Base-by-base conservation (phyloP, 2,888 invertebrate species). In the Zelleria hepariella region DNA sequence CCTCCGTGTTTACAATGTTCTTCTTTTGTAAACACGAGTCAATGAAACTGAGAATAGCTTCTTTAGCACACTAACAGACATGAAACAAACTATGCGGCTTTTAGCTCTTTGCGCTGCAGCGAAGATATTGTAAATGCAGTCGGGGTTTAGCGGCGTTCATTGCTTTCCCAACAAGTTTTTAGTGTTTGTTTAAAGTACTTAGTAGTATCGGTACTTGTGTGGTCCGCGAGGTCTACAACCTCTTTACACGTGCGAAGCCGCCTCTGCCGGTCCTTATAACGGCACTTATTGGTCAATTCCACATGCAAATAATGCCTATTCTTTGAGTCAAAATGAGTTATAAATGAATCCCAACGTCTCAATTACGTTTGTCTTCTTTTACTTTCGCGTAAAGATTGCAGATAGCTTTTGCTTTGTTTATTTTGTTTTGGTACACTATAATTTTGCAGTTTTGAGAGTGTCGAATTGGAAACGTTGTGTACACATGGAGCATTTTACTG, bases 241-340 rank as follows among this genome's bases (percentile, higher is more conserved):
- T 70, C 68, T 61, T 64, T 80, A 77, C 32, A 42, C 32, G 78
- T 78, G 77, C 80, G 70, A 78, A 71, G 70, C 67, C 66, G 42
- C 53, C 58, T 20, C 42, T 10, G 72, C 69, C 80, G 71, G 79
- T 73, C 79, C 78, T 75, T 67, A 60, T 78, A 82, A 81, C 81
- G 81, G 81, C 72, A 76, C 71, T 24, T 54, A 15, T 54, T 21
- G 15, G 23, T 51, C 10, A 23, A 51, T 18, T 51, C 21, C 20
- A 8, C 51, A 51, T 2, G 18, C 21, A 20, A 51, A 51, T 51
- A 51, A 51, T 51, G 4, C 32, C 32, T 4, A 42, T 42, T 42
- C 10, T 42, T 2, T 42, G 32, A 15, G 32, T 42, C 32, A 15
- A 42, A 21, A 20, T 18, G 15, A 51, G 51, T 23, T 51, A 20